These are phyloP conservation scores for Myoxocephalus aenaeus DNA, from an alignment of 2,797 vertebrate species.

Conservation along the genomic window DNA sequence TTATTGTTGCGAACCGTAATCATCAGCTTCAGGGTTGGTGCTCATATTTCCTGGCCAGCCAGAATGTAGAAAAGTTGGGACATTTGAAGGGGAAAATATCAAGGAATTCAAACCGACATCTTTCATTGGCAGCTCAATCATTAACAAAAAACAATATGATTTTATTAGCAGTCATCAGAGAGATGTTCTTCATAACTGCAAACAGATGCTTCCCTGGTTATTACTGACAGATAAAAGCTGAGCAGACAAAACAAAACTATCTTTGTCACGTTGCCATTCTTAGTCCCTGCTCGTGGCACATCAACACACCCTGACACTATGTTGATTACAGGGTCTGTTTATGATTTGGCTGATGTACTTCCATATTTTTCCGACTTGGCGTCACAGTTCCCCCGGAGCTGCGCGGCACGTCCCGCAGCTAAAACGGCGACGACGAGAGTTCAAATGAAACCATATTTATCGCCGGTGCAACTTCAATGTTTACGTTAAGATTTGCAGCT, in stretches of 20 bases:
- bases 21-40: neutral
- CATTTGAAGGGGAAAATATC: neutral
- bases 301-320: conserved; percentile 31
- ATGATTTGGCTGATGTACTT: conserved; percentile 46
- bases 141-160: conserved; percentile 3
- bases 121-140: neutral
- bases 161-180: conserved; percentile 13
- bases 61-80: neutral
- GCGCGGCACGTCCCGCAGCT: neutral
- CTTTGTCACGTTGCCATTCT: conserved; percentile 18
- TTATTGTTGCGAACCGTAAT: neutral
- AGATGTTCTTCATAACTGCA: conserved; percentile 8
- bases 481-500: conserved; percentile 32
- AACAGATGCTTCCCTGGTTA: conserved; percentile 26
- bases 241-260: conserved; percentile 29
- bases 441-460: conserved; percentile 1
- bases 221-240: conserved; percentile 27
- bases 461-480: neutral
- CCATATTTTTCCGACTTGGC: conserved; percentile 38
- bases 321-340: conserved; percentile 56
- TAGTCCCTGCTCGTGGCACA: conserved; percentile 22
- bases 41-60: conserved; percentile 1
- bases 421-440: neutral
- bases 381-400: conserved; percentile 6
- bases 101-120: neutral